phyloP scores from a whole-genome alignment of 92 coral and sea anemone species.

The Porites cylindrica region DNA sequence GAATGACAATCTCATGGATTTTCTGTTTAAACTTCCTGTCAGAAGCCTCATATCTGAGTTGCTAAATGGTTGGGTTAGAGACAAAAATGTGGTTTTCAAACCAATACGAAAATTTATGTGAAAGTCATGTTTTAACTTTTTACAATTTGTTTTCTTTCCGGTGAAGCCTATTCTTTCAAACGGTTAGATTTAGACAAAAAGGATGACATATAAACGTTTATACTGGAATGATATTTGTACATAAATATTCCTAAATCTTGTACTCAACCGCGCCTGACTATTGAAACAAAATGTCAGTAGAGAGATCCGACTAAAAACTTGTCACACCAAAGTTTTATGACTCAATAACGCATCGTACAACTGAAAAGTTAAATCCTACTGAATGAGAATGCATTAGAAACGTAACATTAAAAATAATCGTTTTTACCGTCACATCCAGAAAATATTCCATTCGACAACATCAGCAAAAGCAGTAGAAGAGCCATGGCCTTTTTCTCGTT shows the following conservation, averaged over 20 bases:
- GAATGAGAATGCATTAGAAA: too few relatives aligned
- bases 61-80: constrained; percentile 6
- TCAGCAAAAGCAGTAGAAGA: constrained; percentile 19
- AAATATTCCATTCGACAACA: constrained; percentile 17
- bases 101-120: background rate
- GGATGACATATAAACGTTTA: background rate
- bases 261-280: background rate
- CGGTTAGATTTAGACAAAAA: background rate
- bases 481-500: background rate
- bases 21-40: background rate
- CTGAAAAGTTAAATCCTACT: background rate
- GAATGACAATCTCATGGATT: background rate
- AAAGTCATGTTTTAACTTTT: background rate
- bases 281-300: background rate
- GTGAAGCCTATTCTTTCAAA: background rate
- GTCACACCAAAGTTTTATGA: background rate
- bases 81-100: background rate
- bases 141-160: background rate
- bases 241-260: background rate
- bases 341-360: background rate
- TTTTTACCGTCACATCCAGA: constrained; percentile 24
- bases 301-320: background rate
- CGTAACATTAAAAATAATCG: background rate
- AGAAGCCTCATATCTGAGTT: constrained; percentile 8
- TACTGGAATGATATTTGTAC: background rate